Conservation (phyloP, 2,113 vertebrate species). For the Hoplias malabaricus region DNA sequence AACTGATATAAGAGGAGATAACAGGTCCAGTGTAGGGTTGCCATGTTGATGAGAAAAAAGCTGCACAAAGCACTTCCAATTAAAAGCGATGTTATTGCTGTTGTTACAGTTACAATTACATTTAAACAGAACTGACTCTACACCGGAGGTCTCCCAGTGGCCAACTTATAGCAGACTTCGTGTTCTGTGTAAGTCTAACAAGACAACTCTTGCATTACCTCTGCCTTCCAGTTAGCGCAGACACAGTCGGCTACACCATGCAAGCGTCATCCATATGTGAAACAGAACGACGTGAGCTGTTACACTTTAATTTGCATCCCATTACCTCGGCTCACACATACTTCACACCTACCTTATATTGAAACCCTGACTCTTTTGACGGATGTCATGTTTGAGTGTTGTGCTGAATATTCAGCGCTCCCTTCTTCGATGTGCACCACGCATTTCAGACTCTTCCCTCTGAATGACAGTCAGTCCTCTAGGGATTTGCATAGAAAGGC, state of each 20-base stretch:
- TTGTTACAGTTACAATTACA: too few species aligned
- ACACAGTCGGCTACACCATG: background rate
- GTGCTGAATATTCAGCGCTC: background rate
- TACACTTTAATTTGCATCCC: background rate
- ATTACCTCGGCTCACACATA: background rate
- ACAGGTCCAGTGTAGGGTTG: too few species aligned
- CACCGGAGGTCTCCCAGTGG: too few species aligned
- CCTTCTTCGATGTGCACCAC: background rate
- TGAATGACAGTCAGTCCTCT: background rate
- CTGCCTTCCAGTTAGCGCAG: background rate
- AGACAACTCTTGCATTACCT: background rate
- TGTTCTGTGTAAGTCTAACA: too few species aligned
- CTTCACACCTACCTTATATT: background rate
- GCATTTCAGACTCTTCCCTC: constrained; percentile 10
- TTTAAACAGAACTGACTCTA: too few species aligned
- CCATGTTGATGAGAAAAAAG: too few species aligned
- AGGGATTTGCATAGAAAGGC: background rate
- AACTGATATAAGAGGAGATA: too few species aligned
- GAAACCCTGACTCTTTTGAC: background rate
- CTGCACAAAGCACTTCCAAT: too few species aligned
- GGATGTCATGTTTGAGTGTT: background rate
- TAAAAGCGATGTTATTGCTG: too few species aligned
- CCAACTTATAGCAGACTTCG: too few species aligned
- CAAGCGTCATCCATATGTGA: background rate
- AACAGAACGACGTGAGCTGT: background rate